Percentiles rank a stretch among this genome's conserved stretches.
Conservation (phyloP, 2,888 invertebrate species). For the Platerodrilus igneus region DNA sequence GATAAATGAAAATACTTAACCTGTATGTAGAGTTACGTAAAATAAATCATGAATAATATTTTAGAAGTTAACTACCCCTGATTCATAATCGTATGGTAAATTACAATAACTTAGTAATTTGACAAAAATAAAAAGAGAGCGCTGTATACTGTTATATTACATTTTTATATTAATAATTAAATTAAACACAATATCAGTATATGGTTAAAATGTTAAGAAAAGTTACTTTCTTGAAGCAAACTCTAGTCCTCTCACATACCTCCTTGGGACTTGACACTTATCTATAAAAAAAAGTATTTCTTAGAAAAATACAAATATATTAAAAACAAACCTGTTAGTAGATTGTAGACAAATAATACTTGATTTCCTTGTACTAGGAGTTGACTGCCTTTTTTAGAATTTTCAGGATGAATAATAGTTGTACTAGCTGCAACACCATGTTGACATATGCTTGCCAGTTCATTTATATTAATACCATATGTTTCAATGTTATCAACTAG, state of each 20-base stretch:
- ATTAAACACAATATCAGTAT: no score
- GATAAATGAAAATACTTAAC: no score
- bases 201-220: no score
- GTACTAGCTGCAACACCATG: constrained; percentile 83
- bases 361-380: constrained; percentile 90
- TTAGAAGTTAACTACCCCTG: no score
- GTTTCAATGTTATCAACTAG: constrained; percentile 83
- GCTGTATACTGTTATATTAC: no score
- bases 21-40: no score
- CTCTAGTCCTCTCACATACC: constrained; percentile 70
- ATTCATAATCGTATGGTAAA: no score
- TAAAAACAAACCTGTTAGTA: constrained; percentile 38
- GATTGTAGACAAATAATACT: constrained; percentile 51
- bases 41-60: no score
- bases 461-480: constrained; percentile 75
- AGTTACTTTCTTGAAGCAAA: constrained; percentile 68
- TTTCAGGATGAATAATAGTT: constrained; percentile 63
- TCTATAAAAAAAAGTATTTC: constrained; percentile 53
- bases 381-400: constrained; percentile 69
- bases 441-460: constrained; percentile 79
- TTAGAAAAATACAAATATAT: not conserved
- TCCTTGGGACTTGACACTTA: constrained; percentile 72
- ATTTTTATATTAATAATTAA: no score
- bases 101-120: no score
- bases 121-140: no score